Base-by-base conservation (phyloP, 1,140 invertebrate genomes). In the Sitobion miscanthi region DNA sequence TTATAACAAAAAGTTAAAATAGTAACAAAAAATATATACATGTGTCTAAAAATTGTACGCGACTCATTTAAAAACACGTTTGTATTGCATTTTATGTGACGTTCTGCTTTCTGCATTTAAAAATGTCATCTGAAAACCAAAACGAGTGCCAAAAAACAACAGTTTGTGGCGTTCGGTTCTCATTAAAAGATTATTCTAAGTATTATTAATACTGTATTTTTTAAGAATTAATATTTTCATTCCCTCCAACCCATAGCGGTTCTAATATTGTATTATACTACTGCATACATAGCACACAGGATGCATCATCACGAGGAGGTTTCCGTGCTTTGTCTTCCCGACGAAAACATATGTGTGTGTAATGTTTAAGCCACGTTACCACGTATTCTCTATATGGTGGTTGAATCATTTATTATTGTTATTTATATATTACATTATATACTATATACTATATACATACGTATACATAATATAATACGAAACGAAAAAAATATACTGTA, bases 331-430 rank as follows among this genome's bases (percentile, higher is more conserved):
- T 90, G 89, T 90, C 57, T 45, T 45, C 11, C 52, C 52, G 21
- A 54, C 88, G 11, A 45, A 69, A 90, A 45, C 54, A 45, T 20
- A 35, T 38, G 89, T 69, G 54, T 57, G n/a, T 89, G 38, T 86
- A 47, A 47, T 86, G 45, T 87, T 49, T 89, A 38, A n/a, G n/a
- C 7, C 87, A 38, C 49, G 49, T 54, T 35, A 54, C 47, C 17
- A 35, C n/a, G 49, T 54, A n/a, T 89, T 54, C 42, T 87, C 11
- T 47, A 54, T 20, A 54, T n/a, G n/a, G 88, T 38, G 35, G 52
- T 57, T 35, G 54, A 89, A 89, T 89, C 35, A 54, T 57, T 89
- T 89, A 89, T 54, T 88, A 88, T 89, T 54, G 87, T 89, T 88
- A 52, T 89, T 38, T 88, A 49, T 86, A 42, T 45, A 85, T 38